Conservation (phyloP, 2,797 vertebrate species). For the Scolopax rusticola region DNA sequence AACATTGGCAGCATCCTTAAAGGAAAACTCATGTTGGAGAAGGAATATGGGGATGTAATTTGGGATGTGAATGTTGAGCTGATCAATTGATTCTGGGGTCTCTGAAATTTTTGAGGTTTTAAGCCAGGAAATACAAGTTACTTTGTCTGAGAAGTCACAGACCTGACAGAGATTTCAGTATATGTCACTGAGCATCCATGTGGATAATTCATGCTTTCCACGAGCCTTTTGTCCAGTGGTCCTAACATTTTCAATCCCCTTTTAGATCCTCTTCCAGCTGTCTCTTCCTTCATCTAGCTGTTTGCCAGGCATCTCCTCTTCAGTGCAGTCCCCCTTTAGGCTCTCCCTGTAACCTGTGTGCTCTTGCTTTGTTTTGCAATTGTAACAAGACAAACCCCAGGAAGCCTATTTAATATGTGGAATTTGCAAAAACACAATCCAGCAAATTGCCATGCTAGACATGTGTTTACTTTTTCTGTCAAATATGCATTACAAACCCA, state of each 20-base stretch:
- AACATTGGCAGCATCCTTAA: background rate
- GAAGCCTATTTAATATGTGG: background rate
- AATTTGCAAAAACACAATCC: background rate
- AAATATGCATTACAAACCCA: background rate
- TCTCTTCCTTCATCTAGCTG: background rate
- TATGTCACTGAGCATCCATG: background rate
- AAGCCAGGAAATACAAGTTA: background rate
- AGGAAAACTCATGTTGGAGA: background rate
- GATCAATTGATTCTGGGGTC: background rate
- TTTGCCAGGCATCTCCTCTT: background rate
- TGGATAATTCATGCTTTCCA: background rate
- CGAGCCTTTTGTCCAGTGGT: background rate
- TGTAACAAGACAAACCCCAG: background rate
- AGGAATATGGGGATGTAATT: background rate
- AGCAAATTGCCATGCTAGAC: background rate
- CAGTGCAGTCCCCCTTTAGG: background rate
- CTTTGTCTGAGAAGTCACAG: background rate
- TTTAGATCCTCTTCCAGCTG: background rate
- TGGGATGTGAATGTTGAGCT: background rate
- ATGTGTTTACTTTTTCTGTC: conserved; percentile 21
- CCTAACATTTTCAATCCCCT: background rate
- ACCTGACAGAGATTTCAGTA: background rate
- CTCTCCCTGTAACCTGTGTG: background rate
- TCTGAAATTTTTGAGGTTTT: background rate
- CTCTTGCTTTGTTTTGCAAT: background rate